Evolutionary conservation across 2,888 invertebrate genomes (phyloP).

Genomic region (Limnephilus marmoratus): DNA sequence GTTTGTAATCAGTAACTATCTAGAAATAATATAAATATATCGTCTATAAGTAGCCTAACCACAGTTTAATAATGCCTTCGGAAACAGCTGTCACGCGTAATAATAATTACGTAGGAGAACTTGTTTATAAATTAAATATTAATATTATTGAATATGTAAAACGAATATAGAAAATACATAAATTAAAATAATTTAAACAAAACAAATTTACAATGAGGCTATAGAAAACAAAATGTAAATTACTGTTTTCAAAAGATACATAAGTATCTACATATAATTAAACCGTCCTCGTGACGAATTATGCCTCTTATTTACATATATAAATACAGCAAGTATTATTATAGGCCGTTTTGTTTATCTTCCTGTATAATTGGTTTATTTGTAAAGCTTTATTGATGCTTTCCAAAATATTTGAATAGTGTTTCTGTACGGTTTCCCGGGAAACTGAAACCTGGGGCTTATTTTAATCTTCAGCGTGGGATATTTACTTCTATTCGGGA

Average conservation of each 20-base stretch:
- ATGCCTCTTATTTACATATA: not conserved
- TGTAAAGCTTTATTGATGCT: not conserved
- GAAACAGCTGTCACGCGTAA: no score
- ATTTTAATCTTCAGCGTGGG: not conserved
- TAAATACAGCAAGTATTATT: not conserved
- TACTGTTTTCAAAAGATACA: no score
- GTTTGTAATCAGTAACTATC: no score
- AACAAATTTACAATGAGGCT: not conserved
- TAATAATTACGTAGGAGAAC: no score
- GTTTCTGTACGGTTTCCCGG: not conserved
- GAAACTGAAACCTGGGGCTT: not conserved
- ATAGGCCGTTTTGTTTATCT: not conserved
- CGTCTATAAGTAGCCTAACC: no score
- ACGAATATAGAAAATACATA: no score
- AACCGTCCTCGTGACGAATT: not conserved
- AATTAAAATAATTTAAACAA: not conserved
- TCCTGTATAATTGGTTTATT: not conserved
- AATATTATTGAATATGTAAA: no score
- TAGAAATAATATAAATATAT: no score
- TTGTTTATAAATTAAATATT: no score
- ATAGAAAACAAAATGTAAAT: no score
- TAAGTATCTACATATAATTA: no score
- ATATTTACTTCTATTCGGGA: not conserved
- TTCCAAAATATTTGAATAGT: not conserved
- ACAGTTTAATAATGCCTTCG: no score